Conservation (phyloP, 2,888 invertebrate genomes). For the Drosophila prostipennis region DNA sequence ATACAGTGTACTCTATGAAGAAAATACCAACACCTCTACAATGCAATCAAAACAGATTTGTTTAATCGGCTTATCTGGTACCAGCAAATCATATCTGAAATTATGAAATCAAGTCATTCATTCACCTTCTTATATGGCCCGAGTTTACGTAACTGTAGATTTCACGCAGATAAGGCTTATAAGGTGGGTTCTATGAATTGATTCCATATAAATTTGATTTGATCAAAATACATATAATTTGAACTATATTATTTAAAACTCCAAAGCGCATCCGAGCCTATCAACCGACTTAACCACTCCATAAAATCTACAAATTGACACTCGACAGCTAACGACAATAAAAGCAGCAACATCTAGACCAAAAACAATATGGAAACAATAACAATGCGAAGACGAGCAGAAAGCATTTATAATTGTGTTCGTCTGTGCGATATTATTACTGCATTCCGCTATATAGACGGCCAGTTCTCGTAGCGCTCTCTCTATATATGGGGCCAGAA, state of each 20-base stretch:
- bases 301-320: slow-evolving; percentile 36
- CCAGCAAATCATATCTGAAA: slow-evolving; percentile 27
- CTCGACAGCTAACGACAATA: slow-evolving; percentile 36
- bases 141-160: slow-evolving; percentile 26
- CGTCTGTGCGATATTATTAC: slow-evolving; percentile 23
- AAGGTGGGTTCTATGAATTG: not conserved
- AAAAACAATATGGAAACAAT: slow-evolving; percentile 15
- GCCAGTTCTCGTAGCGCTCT: slow-evolving; percentile 15
- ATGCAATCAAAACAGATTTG: slow-evolving; percentile 21
- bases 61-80: slow-evolving; percentile 34
- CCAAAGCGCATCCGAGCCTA: slow-evolving; percentile 26
- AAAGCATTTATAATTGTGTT: slow-evolving; percentile 34
- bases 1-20: slow-evolving; percentile 1
- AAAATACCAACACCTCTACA: slow-evolving; percentile 15
- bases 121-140: slow-evolving; percentile 16
- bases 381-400: slow-evolving; percentile 29
- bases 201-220: too few relatives aligned
- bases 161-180: slow-evolving; percentile 7
- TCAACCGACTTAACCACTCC: slow-evolving; percentile 32
- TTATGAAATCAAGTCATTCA: slow-evolving; percentile 36
- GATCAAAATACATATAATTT: not conserved
- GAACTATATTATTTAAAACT: not conserved
- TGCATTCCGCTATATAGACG: slow-evolving; percentile 32
- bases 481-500: slow-evolving; percentile 52
- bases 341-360: slow-evolving; percentile 29